Evolutionary conservation across 2,888 invertebrate species (phyloP), one percentile per base, ranked within the genome.

Genomic region (Hemistola chrysoprasaria): DNA sequence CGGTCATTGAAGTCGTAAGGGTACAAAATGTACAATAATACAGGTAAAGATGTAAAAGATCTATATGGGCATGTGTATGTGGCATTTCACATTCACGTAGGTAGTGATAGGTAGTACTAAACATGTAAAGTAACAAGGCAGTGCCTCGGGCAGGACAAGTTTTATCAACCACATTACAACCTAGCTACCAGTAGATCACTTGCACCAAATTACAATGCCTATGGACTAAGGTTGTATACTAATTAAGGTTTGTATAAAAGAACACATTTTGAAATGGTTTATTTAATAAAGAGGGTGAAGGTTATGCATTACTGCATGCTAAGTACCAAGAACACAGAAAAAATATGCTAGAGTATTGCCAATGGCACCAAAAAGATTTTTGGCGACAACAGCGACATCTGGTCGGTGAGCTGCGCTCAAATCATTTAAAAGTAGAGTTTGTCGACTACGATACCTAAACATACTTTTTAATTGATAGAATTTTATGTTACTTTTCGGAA

Each of bases 91-190:
- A 24, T 11, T 31, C 27, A 42, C 39, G 40, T 53, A 44, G 45
- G 45, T 29, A 40, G 44, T 8, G 3, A n/a, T 9, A 24, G n/a
- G n/a, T 22, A 16, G 25, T 28, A 42, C 26, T 6, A 16, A 8
- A 10, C 11, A 8, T 11, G 22, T 9, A 9, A 32, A 28, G 16
- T 11, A 22, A 28, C 16, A 23, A 11, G 11, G 31, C 23, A 20
- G 16, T 21, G 53, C 45, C 42, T 16, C 43, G 26, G 43, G 50
- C 40, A 22, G 23, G 25, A 34, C 50, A 26, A 40, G 43, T 46
- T 38, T 33, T 44, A 33, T 29, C 42, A 32, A 36, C 44, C 38
- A 40, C 49, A 51, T 54, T 53, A 50, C 50, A 38, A 31, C 40
- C 40, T 42, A 39, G 40, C 41, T 48, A 41, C 23, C n/a, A 32